Evolutionary conservation across 2,113 vertebrate species (phyloP).

Genomic region (Atlantisia rogersi): DNA sequence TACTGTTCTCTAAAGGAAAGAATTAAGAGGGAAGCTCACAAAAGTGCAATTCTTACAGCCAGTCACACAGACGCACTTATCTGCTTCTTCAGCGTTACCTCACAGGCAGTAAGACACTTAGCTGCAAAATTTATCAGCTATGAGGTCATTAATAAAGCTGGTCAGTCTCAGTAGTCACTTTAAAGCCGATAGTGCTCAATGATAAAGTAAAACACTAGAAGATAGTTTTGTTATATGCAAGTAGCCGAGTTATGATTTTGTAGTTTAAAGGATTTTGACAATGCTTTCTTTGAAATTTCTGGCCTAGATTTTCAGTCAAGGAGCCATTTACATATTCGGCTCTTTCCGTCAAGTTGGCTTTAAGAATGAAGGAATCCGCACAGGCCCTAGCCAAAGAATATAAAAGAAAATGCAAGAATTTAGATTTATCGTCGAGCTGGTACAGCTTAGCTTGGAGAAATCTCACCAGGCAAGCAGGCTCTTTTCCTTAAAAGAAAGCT

Average conservation of each 20-base stretch:
- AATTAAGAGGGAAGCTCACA: constrained; percentile 34
- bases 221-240: constrained; percentile 59
- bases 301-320: constrained; percentile 8
- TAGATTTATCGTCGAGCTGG: constrained; percentile 34
- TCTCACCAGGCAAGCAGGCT: constrained; percentile 9
- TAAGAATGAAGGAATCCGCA: background rate
- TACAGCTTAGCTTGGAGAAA: constrained; percentile 34
- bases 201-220: constrained; percentile 53
- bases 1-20: background rate
- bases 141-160: constrained; percentile 68
- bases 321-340: constrained; percentile 17
- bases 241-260: constrained; percentile 11
- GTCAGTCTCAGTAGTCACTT: constrained; percentile 68
- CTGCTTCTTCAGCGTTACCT: constrained; percentile 34
- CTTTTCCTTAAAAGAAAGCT: constrained; percentile 46
- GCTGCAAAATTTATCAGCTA: constrained; percentile 59
- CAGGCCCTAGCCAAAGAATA: background rate
- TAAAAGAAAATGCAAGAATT: constrained; percentile 39
- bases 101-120: constrained; percentile 48
- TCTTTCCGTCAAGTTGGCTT: constrained; percentile 16
- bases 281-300: constrained; percentile 63
- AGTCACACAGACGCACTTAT: constrained; percentile 35
- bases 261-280: constrained; percentile 37
- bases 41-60: constrained; percentile 44
- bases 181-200: background rate